Evolutionary conservation across 2,888 invertebrate species (phyloP).

Genomic region (Brachyptera putata): DNA sequence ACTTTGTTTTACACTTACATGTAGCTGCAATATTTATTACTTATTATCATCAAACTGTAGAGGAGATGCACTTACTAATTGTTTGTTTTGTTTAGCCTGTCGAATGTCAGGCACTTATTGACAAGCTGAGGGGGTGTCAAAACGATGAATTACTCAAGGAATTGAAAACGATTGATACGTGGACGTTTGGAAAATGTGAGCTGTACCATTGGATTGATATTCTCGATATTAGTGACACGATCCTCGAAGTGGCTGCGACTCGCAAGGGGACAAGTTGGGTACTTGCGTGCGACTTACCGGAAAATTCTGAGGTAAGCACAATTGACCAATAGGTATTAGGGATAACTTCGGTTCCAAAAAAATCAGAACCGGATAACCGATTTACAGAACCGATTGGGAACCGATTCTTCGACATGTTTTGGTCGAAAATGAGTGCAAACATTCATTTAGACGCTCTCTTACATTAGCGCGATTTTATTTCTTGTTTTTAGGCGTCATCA

Average conservation of each 20-base stretch:
- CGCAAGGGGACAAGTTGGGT: constrained; percentile 61
- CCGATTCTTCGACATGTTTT: too few relatives aligned
- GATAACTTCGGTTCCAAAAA: too few relatives aligned
- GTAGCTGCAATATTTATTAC: neutral
- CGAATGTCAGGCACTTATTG: constrained; percentile 73
- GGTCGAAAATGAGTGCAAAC: too few relatives aligned
- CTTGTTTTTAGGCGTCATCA: too few relatives aligned
- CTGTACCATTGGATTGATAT: constrained; percentile 83
- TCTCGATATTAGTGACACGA: constrained; percentile 68
- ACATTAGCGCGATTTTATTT: too few relatives aligned
- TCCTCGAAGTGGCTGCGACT: constrained; percentile 69
- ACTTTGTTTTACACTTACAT: neutral
- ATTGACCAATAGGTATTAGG: too few relatives aligned
- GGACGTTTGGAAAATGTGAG: constrained; percentile 85
- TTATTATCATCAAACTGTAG: neutral
- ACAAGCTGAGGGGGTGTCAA: constrained; percentile 62
- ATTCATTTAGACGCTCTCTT: too few relatives aligned
- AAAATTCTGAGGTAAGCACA: constrained; percentile 58
- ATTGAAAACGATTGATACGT: constrained; percentile 68
- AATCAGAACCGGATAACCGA: too few relatives aligned
- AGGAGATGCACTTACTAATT: too few relatives aligned
- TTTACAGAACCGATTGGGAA: neutral
- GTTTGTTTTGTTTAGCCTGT: constrained; percentile 50
- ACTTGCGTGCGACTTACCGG: constrained; percentile 66
- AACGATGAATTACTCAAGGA: constrained; percentile 62